These are phyloP conservation scores for Tipula helvola DNA, from an alignment of 2,888 invertebrate species.

Conservation along the genomic window DNA sequence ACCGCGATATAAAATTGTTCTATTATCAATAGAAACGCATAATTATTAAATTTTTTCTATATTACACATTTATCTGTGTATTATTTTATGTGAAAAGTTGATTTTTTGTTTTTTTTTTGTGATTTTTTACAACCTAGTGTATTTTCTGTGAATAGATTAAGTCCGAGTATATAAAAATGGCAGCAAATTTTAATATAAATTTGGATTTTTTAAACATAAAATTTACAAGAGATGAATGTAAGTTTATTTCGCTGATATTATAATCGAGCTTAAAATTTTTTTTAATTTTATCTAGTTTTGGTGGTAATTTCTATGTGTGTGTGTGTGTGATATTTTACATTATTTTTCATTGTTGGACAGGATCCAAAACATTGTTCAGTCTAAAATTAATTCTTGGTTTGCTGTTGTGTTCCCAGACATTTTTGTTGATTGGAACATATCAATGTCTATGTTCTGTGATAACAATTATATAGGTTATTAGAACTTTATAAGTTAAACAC, in stretches of 20 bases:
- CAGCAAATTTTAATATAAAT: conserved; percentile 15
- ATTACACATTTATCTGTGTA: neutral
- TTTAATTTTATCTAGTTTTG: neutral
- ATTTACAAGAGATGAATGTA: conserved; percentile 18
- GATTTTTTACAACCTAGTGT: neutral
- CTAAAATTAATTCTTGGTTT: neutral
- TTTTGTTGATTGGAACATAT: neutral
- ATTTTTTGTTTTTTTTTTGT: neutral
- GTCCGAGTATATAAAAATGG: neutral
- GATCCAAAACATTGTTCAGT: neutral
- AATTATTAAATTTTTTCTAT: neutral
- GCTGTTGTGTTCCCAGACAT: neutral
- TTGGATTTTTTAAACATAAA: conserved; percentile 15
- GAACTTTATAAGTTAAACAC: neutral
- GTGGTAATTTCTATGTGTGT: neutral
- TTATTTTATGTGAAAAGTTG: neutral
- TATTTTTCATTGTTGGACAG: neutral
- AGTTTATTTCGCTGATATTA: conserved; percentile 12
- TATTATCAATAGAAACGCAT: neutral
- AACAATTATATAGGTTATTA: neutral
- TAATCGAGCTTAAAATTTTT: neutral
- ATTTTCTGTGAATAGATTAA: neutral
- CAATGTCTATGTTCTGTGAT: neutral
- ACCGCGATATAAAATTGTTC: neutral
- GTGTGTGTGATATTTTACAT: neutral